Conservation (phyloP, 2,888 invertebrate species). For the Hymenopus coronatus region DNA sequence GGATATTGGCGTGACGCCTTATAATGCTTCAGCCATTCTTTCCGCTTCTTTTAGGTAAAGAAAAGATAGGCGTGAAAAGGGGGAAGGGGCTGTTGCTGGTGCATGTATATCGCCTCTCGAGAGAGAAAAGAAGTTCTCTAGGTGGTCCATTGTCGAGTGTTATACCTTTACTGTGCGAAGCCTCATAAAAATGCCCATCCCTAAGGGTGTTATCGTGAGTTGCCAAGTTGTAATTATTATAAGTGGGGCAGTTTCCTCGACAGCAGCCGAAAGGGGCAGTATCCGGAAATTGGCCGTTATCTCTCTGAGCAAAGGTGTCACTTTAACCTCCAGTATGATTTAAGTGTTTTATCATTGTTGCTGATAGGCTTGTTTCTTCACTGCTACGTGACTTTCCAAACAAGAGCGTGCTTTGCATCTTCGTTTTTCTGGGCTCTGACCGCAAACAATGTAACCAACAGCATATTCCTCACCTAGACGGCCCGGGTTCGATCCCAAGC, state of each 20-base stretch:
- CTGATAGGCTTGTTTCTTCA: not conserved
- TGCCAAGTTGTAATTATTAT: constrained; percentile 18
- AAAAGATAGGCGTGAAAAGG: not conserved
- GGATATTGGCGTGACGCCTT: not conserved
- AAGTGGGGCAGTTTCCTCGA: constrained; percentile 9
- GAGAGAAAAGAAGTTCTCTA: not conserved
- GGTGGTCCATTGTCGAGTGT: not conserved
- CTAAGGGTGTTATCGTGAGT: constrained; percentile 4
- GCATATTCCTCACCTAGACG: no score
- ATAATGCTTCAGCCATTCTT: not conserved
- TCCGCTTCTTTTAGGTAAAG: not conserved
- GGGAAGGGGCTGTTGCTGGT: no score
- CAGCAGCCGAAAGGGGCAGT: not conserved
- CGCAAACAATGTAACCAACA: not conserved
- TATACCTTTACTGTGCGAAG: not conserved
- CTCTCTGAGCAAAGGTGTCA: not conserved
- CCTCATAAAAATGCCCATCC: not conserved
- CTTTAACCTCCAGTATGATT: constrained; percentile 15
- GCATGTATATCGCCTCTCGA: no score
- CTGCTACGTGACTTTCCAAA: not conserved
- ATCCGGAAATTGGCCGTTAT: constrained; percentile 26
- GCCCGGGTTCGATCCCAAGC: no score
- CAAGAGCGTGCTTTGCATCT: not conserved
- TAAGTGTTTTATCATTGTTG: constrained; percentile 22
- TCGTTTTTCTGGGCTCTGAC: not conserved